A percentile compares a stretch with the other conserved stretches of the same genome.
phyloP scores from a whole-genome alignment of 2,113 vertebrate genomes.

The Hippocampus zosterae region DNA sequence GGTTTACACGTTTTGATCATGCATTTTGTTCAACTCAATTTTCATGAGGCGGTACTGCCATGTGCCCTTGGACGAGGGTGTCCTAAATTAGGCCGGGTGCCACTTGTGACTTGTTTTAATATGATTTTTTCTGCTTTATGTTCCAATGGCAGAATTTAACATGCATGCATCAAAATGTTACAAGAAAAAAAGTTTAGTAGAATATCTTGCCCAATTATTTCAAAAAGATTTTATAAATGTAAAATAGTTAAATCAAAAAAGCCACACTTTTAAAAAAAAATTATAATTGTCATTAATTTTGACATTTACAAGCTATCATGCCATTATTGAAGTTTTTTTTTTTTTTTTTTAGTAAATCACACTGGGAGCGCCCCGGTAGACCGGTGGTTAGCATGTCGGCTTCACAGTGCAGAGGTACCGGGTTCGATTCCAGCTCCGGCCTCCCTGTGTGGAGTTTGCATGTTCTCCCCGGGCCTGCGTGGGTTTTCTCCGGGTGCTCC shows the following conservation, averaged over 20 bases:
- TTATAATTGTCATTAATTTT: neutral
- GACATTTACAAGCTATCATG: neutral
- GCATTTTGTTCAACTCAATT: neutral
- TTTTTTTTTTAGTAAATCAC: no score
- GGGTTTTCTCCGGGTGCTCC: no score
- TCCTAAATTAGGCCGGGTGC: slow-evolving; percentile 41
- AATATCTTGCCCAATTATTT: no score
- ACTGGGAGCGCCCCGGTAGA: no score
- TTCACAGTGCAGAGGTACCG: no score
- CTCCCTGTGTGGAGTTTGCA: no score
- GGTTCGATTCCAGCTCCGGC: no score
- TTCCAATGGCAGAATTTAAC: neutral
- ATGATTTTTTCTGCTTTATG: neutral
- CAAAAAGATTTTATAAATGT: no score
- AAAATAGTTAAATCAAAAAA: neutral
- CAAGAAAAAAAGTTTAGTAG: neutral
- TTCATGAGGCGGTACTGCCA: neutral
- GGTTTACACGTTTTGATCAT: neutral
- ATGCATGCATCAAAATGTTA: neutral
- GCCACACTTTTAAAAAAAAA: no score
- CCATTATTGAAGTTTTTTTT: neutral
- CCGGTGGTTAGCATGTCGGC: no score
- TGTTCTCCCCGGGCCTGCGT: no score
- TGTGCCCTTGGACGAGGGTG: neutral
- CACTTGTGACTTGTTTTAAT: neutral